Conservation (phyloP, 2,113 vertebrate species). For the Mustela lutreola region DNA sequence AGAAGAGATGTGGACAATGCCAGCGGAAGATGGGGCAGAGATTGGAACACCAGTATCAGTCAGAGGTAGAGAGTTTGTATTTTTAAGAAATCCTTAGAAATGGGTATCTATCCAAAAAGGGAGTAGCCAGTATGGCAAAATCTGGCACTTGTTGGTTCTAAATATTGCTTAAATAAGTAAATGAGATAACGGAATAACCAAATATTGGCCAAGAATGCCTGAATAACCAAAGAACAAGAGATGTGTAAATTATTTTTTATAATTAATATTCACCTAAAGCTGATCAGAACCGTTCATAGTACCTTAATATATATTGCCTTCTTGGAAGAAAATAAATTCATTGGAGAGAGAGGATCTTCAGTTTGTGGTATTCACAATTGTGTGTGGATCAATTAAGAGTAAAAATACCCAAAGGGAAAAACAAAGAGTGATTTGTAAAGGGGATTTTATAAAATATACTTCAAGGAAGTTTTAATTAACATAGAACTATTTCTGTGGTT, state of each 20-base stretch:
- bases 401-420: conserved; percentile 20
- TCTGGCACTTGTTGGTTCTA: background rate
- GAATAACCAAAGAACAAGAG: conserved; percentile 4
- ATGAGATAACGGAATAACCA: background rate
- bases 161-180: conserved; percentile 29
- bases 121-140: background rate
- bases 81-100: background rate
- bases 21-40: background rate
- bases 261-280: background rate
- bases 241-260: background rate
- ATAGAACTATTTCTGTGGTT: background rate
- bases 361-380: background rate
- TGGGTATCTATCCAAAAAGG: background rate
- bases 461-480: conserved; percentile 42
- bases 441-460: background rate
- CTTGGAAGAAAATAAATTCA: background rate
- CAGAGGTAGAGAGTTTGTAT: background rate
- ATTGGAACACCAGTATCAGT: background rate
- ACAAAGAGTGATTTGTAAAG: background rate
- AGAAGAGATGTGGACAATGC: background rate
- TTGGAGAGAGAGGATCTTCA: background rate
- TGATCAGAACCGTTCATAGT: background rate
- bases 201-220: conserved; percentile 8
- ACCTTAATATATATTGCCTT: background rate
- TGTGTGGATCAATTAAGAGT: background rate